Evolutionary conservation across 2,113 vertebrate species (phyloP).

Genomic region (Elephas maximus): DNA sequence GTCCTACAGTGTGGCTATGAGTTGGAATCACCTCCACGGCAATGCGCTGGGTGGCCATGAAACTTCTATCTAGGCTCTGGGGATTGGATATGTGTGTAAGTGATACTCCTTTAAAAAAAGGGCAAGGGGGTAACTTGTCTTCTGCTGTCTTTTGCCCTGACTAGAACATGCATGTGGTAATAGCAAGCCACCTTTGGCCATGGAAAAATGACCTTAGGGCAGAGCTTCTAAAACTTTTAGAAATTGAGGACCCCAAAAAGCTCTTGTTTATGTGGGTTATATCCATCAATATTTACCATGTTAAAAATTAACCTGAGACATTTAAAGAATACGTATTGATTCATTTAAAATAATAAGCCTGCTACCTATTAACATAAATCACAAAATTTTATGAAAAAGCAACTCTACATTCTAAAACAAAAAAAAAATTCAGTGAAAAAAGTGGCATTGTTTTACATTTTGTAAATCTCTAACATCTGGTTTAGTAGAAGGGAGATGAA

Average conservation of each 20-base stretch:
- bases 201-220: neutral
- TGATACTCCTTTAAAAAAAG: constrained; percentile 13
- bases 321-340: neutral
- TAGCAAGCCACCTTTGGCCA: neutral
- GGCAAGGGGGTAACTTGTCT: neutral
- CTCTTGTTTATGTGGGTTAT: constrained; percentile 36
- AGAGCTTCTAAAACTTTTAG: neutral
- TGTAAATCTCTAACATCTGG: neutral
- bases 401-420: neutral
- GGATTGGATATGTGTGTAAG: neutral
- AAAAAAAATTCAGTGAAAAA: constrained; percentile 22
- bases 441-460: constrained; percentile 4
- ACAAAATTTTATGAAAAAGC: constrained; percentile 55
- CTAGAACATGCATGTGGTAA: neutral
- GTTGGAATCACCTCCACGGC: too few species aligned
- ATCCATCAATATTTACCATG: neutral
- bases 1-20: too few species aligned
- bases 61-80: neutral
- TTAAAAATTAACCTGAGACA: neutral
- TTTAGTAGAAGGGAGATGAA: neutral
- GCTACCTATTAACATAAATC: constrained; percentile 42
- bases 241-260: neutral
- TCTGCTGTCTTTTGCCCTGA: neutral
- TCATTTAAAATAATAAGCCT: constrained; percentile 55
- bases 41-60: too few species aligned